A percentile compares a stretch with the other conserved stretches of the same genome.
These are phyloP conservation scores for Lottia gigantea DNA, from an alignment of 2,888 invertebrate species.

Conservation along the genomic window DNA sequence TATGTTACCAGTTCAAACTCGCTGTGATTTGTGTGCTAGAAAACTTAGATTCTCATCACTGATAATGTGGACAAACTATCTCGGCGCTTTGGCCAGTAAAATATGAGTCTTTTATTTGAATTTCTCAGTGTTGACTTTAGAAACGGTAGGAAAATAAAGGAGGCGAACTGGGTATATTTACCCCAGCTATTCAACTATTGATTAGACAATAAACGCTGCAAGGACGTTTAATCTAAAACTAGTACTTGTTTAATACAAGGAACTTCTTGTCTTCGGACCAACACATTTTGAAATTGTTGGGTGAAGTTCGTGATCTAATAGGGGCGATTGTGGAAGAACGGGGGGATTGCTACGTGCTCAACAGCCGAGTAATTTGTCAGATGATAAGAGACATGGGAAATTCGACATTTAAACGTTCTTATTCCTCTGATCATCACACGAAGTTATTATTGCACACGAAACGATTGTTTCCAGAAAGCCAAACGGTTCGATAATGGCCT, in stretches of 20 bases:
- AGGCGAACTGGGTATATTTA: slow-evolving; percentile 46
- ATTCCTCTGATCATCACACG: slow-evolving; percentile 4
- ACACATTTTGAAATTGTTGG: slow-evolving; percentile 17
- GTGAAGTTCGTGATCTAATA: slow-evolving; percentile 15
- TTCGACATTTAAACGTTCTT: slow-evolving; percentile 20
- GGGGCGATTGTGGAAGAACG: not conserved
- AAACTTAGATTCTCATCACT: slow-evolving; percentile 16
- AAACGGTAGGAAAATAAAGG: slow-evolving; percentile 49
- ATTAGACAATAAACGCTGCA: slow-evolving; percentile 35
- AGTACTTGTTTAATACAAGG: slow-evolving; percentile 16
- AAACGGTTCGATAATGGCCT: slow-evolving; percentile 7
- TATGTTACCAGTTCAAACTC: slow-evolving; percentile 1
- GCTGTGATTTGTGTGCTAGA: slow-evolving; percentile 6
- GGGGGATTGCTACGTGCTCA: slow-evolving; percentile 19
- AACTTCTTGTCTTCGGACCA: slow-evolving; percentile 18
- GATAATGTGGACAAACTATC: slow-evolving; percentile 41
- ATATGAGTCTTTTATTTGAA: slow-evolving; percentile 54
- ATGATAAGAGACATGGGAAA: slow-evolving; percentile 17
- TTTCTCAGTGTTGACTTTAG: slow-evolving; percentile 49
- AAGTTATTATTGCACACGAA: slow-evolving; percentile 8
- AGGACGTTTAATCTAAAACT: slow-evolving; percentile 13
- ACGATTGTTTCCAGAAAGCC: not conserved
- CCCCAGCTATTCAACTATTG: slow-evolving; percentile 40
- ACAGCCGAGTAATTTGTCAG: slow-evolving; percentile 12
- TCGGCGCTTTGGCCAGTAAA: slow-evolving; percentile 43